Evolutionary conservation across 2,888 invertebrate genomes (phyloP).

Genomic region (Ophion ventricosus): DNA sequence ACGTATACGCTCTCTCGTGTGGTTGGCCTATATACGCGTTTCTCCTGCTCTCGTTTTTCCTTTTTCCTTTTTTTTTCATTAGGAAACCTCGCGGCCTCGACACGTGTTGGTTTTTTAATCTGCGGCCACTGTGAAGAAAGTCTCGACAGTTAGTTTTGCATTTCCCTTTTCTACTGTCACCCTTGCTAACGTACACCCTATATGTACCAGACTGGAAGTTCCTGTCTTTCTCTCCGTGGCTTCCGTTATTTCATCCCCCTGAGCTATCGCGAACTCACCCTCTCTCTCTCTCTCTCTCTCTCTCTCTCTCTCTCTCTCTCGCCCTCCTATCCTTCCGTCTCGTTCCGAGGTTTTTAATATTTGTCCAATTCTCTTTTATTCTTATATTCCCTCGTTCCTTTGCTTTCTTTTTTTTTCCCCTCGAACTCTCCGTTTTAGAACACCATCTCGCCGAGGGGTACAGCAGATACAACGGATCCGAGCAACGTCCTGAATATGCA

Average conservation of each 20-base stretch:
- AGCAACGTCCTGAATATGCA: constrained; percentile 66
- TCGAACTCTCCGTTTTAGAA: constrained; percentile 38
- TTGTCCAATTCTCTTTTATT: constrained; percentile 14
- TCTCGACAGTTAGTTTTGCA: constrained; percentile 58
- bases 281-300: constrained; percentile 19
- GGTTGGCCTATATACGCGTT: constrained; percentile 45
- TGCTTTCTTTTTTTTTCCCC: constrained; percentile 16
- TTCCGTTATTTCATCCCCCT: constrained; percentile 51
- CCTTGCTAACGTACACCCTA: constrained; percentile 6
- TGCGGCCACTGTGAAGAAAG: constrained; percentile 48
- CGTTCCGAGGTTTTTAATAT: constrained; percentile 34
- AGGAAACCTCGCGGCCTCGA: constrained; percentile 30
- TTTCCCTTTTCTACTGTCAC: constrained; percentile 53
- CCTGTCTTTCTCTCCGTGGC: constrained; percentile 36
- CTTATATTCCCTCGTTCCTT: background rate
- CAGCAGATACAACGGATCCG: constrained; percentile 56
- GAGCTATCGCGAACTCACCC: constrained; percentile 37
- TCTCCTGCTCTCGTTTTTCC: background rate
- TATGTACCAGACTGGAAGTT: constrained; percentile 21
- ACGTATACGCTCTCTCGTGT: background rate
- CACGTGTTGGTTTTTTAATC: constrained; percentile 60
- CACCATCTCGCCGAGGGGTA: constrained; percentile 48
- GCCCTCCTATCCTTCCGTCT: constrained; percentile 14
- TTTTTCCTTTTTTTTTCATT: background rate
- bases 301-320: constrained; percentile 21